Percentiles rank a stretch among this genome's conserved stretches.
phyloP scores from a whole-genome alignment of 2,797 vertebrate species.

The Neosilurus hyrtlii region DNA sequence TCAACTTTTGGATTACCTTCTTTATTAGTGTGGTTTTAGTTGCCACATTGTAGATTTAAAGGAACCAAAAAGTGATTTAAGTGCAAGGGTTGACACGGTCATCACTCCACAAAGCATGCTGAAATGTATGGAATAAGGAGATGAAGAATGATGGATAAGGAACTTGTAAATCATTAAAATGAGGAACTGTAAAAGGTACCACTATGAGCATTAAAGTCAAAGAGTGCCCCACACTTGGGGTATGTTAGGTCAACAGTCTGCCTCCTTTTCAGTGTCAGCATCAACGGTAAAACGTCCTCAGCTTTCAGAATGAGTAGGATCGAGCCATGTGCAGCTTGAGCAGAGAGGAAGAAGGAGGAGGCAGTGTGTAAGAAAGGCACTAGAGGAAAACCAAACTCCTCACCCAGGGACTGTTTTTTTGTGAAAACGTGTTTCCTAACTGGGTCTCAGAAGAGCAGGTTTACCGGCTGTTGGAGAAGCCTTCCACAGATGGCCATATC shows the following conservation, averaged over 20 bases:
- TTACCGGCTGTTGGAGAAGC: constrained; percentile 75
- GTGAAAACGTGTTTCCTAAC: constrained; percentile 76
- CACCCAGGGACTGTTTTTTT: constrained; percentile 56
- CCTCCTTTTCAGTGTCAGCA: constrained; percentile 37
- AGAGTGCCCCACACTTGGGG: constrained; percentile 25
- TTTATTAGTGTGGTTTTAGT: constrained; percentile 23
- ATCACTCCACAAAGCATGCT: constrained; percentile 22
- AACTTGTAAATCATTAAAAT: constrained; percentile 36
- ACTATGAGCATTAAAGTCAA: constrained; percentile 25
- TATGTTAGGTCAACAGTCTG: constrained; percentile 32
- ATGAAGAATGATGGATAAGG: constrained; percentile 21
- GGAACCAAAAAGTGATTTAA: constrained; percentile 30
- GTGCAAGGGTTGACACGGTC: not conserved
- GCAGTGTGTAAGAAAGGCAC: constrained; percentile 52
- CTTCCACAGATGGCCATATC: constrained; percentile 78
- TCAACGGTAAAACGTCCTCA: constrained; percentile 50
- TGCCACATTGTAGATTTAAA: constrained; percentile 34
- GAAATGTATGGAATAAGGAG: constrained; percentile 19
- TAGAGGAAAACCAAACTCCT: constrained; percentile 59
- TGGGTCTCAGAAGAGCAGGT: constrained; percentile 71
- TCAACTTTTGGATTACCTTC: constrained; percentile 28
- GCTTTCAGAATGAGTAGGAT: constrained; percentile 59
- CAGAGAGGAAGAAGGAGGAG: constrained; percentile 53
- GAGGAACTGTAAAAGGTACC: constrained; percentile 33
- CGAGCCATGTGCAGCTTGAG: constrained; percentile 50